phyloP scores from a whole-genome alignment of 2,888 invertebrate species.

The Sarcophaga subvicina region DNA sequence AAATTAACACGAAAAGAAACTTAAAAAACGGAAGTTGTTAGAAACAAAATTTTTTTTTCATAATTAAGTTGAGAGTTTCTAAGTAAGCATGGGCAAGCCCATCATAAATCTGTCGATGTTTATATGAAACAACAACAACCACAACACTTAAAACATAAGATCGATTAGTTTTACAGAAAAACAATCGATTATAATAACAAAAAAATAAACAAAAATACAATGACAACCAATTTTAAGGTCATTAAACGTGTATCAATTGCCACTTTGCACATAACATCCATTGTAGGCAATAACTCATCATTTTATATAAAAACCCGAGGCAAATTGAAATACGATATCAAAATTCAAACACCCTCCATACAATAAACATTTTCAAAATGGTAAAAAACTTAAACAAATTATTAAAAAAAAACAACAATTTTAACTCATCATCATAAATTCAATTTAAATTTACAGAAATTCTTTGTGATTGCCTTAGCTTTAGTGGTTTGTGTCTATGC shows the following conservation, averaged over 20 bases:
- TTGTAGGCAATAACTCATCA: not conserved
- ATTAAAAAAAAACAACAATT: not conserved
- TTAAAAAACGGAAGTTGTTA: conserved; percentile 27
- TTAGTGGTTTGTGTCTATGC: conserved; percentile 58
- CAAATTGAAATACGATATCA: conserved; percentile 15
- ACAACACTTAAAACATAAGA: too few relatives aligned
- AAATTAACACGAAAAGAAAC: not conserved
- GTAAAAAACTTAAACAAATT: conserved; percentile 6
- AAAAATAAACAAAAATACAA: not conserved
- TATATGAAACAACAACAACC: not conserved
- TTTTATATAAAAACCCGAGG: conserved; percentile 42
- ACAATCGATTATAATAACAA: not conserved
- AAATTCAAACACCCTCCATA: conserved; percentile 11
- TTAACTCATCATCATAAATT: not conserved
- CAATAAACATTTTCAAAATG: conserved; percentile 45
- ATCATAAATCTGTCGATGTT: not conserved
- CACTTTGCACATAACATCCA: too few relatives aligned
- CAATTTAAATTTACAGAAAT: conserved; percentile 53
- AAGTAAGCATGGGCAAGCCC: too few relatives aligned
- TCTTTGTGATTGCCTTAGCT: conserved; percentile 48
- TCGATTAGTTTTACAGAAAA: not conserved
- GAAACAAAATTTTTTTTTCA: not conserved
- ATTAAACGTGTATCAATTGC: not conserved
- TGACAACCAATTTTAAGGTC: conserved; percentile 47
- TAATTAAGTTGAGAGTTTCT: too few relatives aligned